Base-by-base conservation (phyloP, 92 coral and sea anemone genomes). In the Diadumene lineata region DNA sequence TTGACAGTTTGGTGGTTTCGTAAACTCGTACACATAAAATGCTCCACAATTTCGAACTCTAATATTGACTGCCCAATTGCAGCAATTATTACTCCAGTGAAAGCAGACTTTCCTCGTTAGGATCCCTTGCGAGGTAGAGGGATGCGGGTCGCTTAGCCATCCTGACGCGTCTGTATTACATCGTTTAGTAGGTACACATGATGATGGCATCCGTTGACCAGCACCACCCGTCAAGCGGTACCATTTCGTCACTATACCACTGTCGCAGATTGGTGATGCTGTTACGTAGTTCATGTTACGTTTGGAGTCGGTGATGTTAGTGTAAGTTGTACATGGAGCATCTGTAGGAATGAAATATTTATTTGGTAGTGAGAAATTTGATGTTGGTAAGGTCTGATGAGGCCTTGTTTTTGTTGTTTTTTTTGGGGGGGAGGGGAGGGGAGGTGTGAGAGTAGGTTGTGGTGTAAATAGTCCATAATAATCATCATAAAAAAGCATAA, bases 101-200 rank as follows among this genome's bases (percentile, higher is more conserved):
- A 70, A 70, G 31, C 75, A 70, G 17, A 50, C 75, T 51, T 24
- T 29, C 60, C 48, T 70, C 1, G 64, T 16, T 21, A 17, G 8
- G 23, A 70, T 70, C 17, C 75, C 75, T 31, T 70, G 58, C 16
- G 31, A 30, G 28, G 50, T 53, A 32, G 34, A 29, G 1, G 86
- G 86, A 51, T 82, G 86, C 19, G 43, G 46, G 1, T 74, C 77
- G 11, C 13, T 26, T 11, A 82, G 17, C 77, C 81, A 68, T 25
- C 86, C 86, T 16, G 86, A 67, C 10, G 66, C 66, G 29, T 68
- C 56, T 15, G 86, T 68, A n/a, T 30, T 48, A 27, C 86, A 82
- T 31, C 32, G 73, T 9, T 70, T 60, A 22, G 11, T 9, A 4
- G 26, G 66, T 55, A 75, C 78, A 58, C 50, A 32, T 9, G 43